These are phyloP conservation scores for Manduca sexta DNA, from an alignment of 1,140 invertebrate species.

Conservation along the genomic window DNA sequence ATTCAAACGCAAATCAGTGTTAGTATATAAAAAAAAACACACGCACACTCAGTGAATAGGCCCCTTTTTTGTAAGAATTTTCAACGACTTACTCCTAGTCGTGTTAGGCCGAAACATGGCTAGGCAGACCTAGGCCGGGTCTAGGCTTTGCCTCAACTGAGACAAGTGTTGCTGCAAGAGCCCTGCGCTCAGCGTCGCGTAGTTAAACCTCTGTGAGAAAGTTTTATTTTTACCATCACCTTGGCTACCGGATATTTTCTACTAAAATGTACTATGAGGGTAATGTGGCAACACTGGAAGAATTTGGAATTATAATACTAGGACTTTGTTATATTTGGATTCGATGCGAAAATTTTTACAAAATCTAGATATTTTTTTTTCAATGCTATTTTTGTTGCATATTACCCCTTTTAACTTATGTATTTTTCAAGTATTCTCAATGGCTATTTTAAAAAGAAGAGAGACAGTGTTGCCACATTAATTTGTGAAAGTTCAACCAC, in stretches of 20 bases:
- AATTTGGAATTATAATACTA: no score
- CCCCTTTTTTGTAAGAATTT: constrained; percentile 20
- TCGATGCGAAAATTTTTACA: no score
- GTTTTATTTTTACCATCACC: constrained; percentile 63
- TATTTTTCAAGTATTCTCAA: no score
- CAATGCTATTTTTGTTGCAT: no score
- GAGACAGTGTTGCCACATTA: not conserved
- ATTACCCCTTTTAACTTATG: no score
- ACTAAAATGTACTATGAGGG: constrained; percentile 17
- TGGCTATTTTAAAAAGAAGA: no score
- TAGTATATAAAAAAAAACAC: constrained; percentile 22
- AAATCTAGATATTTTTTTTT: no score
- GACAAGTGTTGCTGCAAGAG: constrained; percentile 68
- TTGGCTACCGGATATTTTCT: constrained; percentile 19
- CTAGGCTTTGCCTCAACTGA: constrained; percentile 58
- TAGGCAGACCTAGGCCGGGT: constrained; percentile 36
- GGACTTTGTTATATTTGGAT: no score
- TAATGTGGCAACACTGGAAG: constrained; percentile 44
- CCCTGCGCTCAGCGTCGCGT: constrained; percentile 66
- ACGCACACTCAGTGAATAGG: constrained; percentile 31
- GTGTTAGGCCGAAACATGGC: constrained; percentile 15
- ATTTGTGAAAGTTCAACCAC: not conserved
- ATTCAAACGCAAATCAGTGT: constrained; percentile 12
- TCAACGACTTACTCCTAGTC: constrained; percentile 37
- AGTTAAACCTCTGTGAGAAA: constrained; percentile 70